Evolutionary conservation across 1,140 invertebrate genomes (phyloP), one percentile per base, ranked within the genome.

Genomic region (Monochamus saltuarius): DNA sequence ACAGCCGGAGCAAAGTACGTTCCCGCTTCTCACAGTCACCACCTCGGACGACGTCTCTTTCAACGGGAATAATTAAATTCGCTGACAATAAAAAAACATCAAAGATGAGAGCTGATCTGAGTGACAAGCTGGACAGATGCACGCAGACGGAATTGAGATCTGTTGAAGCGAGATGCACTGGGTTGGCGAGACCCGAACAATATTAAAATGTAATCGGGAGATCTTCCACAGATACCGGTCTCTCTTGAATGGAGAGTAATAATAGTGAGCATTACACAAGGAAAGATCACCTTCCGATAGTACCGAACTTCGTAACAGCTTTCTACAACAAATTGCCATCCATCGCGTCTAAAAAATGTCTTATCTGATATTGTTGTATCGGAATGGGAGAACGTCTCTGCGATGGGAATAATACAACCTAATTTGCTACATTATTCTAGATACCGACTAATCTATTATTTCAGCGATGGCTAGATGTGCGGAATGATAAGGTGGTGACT

Each of bases 241-340:
- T 47, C 50, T 38, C 50, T 52, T 52, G 34, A 38, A 52, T 52
- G 50, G 34, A 52, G 50, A 52, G 34, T 38, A 52, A 52, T 52
- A 52, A 52, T 52, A 38, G 50, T 52, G 50, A 52, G 34, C 29
- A 52, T 52, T 52, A 52, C 34, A 38, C 36, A 38, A 52, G 50
- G 50, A 37, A 13, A 52, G 50, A 52, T 52, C 17, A 35, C 22
- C 11, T n/a, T 52, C 36, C 14, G 50, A 52, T 52, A 52, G 17
- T 16, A 35, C 50, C 50, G 50, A 13, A 29, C 11, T 35, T 7
- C 9, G 17, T 17, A 43, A 43, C 42, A 43, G 42, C 13, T 52
- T 52, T 52, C 34, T 52, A 17, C 50, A 52, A 52, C 50, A 52
- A 52, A 52, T 47, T 47, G 29, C 45, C 45, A 19, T 17, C 45